Percentiles rank a stretch among this genome's conserved stretches.
These are phyloP conservation scores for Muscicapa adusta DNA, from an alignment of 2,113 vertebrate genomes.

Conservation along the genomic window DNA sequence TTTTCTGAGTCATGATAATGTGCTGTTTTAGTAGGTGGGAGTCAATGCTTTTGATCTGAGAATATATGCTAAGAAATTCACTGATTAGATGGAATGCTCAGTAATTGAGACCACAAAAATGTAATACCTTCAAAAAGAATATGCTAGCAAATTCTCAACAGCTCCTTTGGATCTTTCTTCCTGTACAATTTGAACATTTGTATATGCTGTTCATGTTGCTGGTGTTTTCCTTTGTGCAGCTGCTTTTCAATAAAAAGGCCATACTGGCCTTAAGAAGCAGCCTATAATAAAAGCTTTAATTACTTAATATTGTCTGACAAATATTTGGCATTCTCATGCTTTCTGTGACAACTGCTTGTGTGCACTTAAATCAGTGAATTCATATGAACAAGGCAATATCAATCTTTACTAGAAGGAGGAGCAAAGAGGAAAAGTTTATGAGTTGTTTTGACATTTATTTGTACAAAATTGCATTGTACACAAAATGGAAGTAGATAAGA, in stretches of 20 bases:
- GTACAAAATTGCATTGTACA: fast-evolving
- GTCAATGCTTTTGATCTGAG: neutral
- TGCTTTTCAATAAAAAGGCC: neutral
- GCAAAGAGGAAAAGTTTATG: neutral
- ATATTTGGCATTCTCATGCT: neutral
- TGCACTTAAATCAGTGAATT: neutral
- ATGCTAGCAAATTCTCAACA: neutral
- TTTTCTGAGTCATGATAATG: neutral
- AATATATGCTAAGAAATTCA: neutral
- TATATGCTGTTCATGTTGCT: neutral
- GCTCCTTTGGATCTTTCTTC: neutral
- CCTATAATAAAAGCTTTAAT: neutral
- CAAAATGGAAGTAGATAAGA: neutral
- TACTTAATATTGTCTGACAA: neutral
- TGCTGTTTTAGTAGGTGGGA: neutral
- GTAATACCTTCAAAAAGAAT: neutral
- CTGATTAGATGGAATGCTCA: neutral
- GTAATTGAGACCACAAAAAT: neutral
- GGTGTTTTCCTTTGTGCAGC: neutral
- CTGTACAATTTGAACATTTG: neutral
- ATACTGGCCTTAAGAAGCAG: neutral
- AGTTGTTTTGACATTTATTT: neutral
- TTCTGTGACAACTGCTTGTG: neutral
- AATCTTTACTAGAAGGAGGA: neutral
- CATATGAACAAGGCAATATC: neutral